Conservation (phyloP, 2,888 invertebrate genomes). For the Agonopterix heracliana region DNA sequence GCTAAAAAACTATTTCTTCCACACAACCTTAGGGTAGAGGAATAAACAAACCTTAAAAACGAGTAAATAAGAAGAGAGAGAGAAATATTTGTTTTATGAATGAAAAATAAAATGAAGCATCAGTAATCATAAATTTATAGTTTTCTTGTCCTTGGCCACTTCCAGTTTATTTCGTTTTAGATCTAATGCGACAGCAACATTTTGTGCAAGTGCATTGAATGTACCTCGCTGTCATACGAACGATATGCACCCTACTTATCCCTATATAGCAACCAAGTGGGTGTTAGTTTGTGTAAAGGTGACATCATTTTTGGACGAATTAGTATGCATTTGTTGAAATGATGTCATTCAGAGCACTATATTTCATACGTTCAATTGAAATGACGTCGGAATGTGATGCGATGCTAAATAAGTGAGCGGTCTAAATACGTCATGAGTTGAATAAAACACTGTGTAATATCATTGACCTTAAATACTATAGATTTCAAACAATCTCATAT, state of each 20-base stretch:
- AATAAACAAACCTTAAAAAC: too few relatives aligned
- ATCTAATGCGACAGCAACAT: conserved; percentile 14
- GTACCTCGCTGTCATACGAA: conserved; percentile 26
- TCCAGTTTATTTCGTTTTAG: conserved; percentile 20
- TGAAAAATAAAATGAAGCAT: too few relatives aligned
- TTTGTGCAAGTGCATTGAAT: conserved; percentile 47
- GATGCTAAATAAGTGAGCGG: too few relatives aligned
- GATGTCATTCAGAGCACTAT: conserved; percentile 1
- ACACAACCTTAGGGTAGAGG: too few relatives aligned
- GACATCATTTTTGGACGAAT: conserved; percentile 38
- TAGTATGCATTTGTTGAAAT: conserved; percentile 4
- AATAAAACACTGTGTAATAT: too few relatives aligned
- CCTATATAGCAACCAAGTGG: conserved; percentile 20
- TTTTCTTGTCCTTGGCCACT: conserved; percentile 11
- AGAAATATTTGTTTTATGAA: too few relatives aligned
- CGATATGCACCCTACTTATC: neutral
- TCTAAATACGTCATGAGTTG: too few relatives aligned
- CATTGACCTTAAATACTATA: too few relatives aligned
- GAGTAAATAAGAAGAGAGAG: too few relatives aligned
- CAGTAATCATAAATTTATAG: neutral
- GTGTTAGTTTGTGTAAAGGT: conserved; percentile 27
- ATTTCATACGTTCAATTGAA: conserved; percentile 1
- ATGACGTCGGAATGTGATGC: conserved; percentile 1
- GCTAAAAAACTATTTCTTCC: too few relatives aligned
- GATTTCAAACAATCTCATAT: too few relatives aligned